Base-by-base conservation (phyloP, 1,140 invertebrate genomes). In the Heliconius eleuchia region DNA sequence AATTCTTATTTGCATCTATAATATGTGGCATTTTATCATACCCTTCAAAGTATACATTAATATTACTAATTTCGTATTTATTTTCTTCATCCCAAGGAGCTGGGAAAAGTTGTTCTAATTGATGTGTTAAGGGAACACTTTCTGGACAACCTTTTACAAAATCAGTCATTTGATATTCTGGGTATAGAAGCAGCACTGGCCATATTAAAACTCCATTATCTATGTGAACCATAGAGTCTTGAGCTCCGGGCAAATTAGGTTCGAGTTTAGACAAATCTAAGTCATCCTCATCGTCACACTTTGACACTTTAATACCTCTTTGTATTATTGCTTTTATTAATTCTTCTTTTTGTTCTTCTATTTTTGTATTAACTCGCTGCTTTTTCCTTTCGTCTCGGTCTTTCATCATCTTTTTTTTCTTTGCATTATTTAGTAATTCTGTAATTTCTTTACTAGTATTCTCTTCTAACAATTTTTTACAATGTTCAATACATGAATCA, bases 41-140 rank as follows among this genome's bases (percentile, higher is more conserved):
- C 84, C 97, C 96, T 94, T 98, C 97, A 93, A 96, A 98, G 91
- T 98, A 99, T 23, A 99, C 95, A 93, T 96, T 96, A 52, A 99
- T 88, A 71, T 94, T 96, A 8, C 96, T 93, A 11, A 95, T 82
- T 71, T 87, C 96, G 89, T 99, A 99, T 84, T 96, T 96, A 70
- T 95, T 93, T 1, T 97, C 93, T 73, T 82, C 86, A 92, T 99
- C 98, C 97, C 98, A 99, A 7, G 95, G 92, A 37, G 96, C 96
- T 42, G 95, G 95, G 91, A 99, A 98, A 79, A 99, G 93, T 55
- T 95, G 91, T 57, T 91, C 86, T 37, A 95, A 81, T 46, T 94
- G 91, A 52, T 82, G 86, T 3, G 80, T 18, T 46, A 95, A 82
- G 0, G 91, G 84, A 1, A 90, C 86, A 86, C 96, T 95, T 72